Base-by-base conservation (phyloP, 1,140 invertebrate genomes). In the Papilio xuthus region DNA sequence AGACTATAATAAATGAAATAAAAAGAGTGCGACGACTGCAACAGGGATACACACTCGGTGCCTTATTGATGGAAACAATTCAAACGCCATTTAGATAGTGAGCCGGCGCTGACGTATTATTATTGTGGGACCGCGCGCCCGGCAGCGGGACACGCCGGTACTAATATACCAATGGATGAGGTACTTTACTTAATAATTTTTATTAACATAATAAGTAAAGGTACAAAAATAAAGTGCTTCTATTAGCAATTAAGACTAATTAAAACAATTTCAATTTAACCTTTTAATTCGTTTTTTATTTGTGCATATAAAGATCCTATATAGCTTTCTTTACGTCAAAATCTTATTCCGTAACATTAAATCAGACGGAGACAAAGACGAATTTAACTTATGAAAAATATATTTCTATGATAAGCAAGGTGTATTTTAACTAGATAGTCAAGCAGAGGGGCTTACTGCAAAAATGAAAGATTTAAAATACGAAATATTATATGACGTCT, bases 41-140 rank as follows among this genome's bases (percentile, higher is more conserved):
- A 89, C 89, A 89, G 78, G 84, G 86, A 86, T 87, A 81, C 85
- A 89, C 89, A 89, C 87, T 89, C 89, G 83, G 84, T 84, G 83
- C 79, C 85, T 89, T 89, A 91, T 91, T 92, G 91, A 93, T 91
- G 90, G 90, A 91, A 87, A 88, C 86, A 85, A 89, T 89, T 90
- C 90, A 89, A 88, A 90, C 83, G 84, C 86, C 88, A 87, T 93
- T 91, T 91, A 93, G 91, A 93, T 93, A 93, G 83, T 80, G 84
- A 71, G 73, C 69, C 87, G 89, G 87, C 89, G 85, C 85, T 91
- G 90, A 90, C 88, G 86, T 86, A 92, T 91, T 88, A 90, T 90
- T 89, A 89, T 90, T 84, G 85, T 86, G 82, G 78, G 85, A 82
- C 81, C 80, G 75, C 74, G 80, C 69, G 37, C 42, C 78, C 42